Evolutionary conservation across 2,888 invertebrate species (phyloP).

Genomic region (Nipponacmea schrenckii): DNA sequence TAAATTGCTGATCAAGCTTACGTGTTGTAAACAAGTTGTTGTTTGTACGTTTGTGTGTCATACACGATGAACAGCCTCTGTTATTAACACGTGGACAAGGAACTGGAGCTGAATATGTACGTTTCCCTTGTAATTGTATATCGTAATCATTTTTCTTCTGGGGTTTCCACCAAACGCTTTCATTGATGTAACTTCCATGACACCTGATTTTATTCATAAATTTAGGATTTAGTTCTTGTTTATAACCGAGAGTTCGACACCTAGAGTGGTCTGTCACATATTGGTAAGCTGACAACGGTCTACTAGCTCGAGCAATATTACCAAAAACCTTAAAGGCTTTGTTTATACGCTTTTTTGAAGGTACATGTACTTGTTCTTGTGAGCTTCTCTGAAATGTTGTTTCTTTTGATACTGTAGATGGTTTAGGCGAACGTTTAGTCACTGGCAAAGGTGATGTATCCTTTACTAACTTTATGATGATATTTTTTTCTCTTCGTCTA

Average conservation of each 20-base stretch:
- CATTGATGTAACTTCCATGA: not conserved
- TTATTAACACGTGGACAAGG: too few relatives aligned
- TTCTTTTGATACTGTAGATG: not conserved
- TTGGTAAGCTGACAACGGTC: not conserved
- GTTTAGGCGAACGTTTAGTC: not conserved
- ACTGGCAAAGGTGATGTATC: not conserved
- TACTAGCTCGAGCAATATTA: not conserved
- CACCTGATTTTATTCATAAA: not conserved
- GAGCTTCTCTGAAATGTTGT: not conserved
- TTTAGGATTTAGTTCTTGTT: not conserved
- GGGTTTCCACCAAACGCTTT: not conserved
- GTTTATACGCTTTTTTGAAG: not conserved
- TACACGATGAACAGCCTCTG: too few relatives aligned
- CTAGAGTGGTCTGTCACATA: constrained; percentile 1
- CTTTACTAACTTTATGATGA: not conserved
- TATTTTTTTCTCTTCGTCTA: not conserved
- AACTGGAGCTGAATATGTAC: too few relatives aligned
- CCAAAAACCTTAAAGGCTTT: not conserved
- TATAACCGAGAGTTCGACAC: not conserved
- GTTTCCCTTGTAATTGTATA: too few relatives aligned
- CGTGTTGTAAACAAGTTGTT: constrained; percentile 11
- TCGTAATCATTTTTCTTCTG: not conserved
- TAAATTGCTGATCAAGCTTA: constrained; percentile 29
- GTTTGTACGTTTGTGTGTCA: too few relatives aligned
- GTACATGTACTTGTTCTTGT: not conserved